Evolutionary conservation across 1,140 invertebrate genomes (phyloP), one percentile per base, ranked within the genome.

Genomic region (Goniozus legneri): DNA sequence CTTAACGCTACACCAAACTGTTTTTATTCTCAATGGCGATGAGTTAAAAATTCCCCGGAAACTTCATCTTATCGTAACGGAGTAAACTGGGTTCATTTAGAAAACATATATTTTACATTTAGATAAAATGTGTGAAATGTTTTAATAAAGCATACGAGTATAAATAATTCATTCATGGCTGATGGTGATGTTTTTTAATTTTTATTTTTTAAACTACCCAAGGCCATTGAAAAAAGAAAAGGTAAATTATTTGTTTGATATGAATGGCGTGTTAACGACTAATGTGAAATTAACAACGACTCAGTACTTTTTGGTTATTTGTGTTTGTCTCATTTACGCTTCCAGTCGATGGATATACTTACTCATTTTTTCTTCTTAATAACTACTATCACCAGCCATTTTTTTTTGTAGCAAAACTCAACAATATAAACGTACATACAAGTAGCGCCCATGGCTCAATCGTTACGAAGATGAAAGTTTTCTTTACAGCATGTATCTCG

Each of bases 371-470:
- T 10, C 42, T 42, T 58, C 31, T 52, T 42, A 18, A 34, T 47
- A 50, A 46, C 59, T 34, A 63, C 66, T 69, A 66, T 58, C 68
- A 71, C 64, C 65, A 73, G 68, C 65, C 68, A 65, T 52, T 62
- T 67, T 56, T 69, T 71, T 72, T 63, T 27, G 16, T 13, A 19
- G n/a, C 12, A 8, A 40, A 22, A 20, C 20, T 22, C 6, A 35
- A 35, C 13, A 35, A 14, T 7, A 35, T 4, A 27, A 27, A 27
- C 10, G 24, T 27, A 27, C 10, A 10, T 27, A n/a, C n/a, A n/a
- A n/a, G n/a, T n/a, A n/a, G n/a, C n/a, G n/a, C n/a, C n/a, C n/a
- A n/a, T 27, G 24, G 24, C 10, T 4, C 24, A 46, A 40, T 35
- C 18, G 33, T 16, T 22, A 13, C 16, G 31, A 35, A 45, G 22